These are phyloP conservation scores for Ceratina australensis DNA, from an alignment of 1,140 invertebrate species.

Conservation along the genomic window DNA sequence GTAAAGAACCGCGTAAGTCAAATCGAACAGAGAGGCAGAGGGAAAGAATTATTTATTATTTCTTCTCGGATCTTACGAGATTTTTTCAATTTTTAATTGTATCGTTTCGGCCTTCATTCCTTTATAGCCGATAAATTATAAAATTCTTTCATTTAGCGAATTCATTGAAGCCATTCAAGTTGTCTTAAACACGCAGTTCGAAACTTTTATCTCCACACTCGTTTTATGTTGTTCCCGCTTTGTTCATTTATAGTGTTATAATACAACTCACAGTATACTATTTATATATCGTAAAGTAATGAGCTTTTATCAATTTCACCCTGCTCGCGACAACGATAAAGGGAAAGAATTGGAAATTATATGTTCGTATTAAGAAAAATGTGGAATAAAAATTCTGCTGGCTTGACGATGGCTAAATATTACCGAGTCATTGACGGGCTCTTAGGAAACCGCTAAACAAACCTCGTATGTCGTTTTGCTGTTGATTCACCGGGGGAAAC, in stretches of 20 bases:
- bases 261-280: background rate
- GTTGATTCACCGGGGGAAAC: background rate
- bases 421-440: background rate
- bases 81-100: too few relatives aligned
- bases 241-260: background rate
- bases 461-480: background rate
- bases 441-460: background rate
- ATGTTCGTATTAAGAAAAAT: background rate
- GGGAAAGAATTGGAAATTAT: background rate
- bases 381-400: background rate
- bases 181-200: constrained; percentile 3
- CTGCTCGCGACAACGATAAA: background rate
- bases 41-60: too few relatives aligned
- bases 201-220: background rate
- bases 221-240: background rate
- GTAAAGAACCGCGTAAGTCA: background rate
- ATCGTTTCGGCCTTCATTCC: too few relatives aligned
- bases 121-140: background rate
- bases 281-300: background rate
- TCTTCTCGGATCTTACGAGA: too few relatives aligned
- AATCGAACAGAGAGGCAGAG: background rate
- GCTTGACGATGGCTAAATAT: background rate
- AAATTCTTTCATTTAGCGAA: background rate
- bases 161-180: background rate
- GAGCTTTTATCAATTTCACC: background rate